phyloP scores from a whole-genome alignment of 2,888 invertebrate species.

The Keiferia lycopersicella region DNA sequence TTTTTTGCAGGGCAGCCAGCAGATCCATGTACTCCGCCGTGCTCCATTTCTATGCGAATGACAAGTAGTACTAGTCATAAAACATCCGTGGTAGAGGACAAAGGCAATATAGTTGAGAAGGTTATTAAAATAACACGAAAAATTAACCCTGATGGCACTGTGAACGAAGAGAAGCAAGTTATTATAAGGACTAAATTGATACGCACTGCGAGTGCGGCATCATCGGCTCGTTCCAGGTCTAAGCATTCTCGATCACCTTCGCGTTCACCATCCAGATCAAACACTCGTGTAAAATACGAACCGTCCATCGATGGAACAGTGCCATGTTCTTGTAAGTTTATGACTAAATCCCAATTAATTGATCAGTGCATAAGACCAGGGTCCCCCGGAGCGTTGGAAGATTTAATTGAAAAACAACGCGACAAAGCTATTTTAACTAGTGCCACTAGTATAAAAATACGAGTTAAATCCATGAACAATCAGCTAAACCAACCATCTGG shows the following conservation, averaged over 20 bases:
- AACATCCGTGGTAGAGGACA: neutral
- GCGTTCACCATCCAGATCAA: neutral
- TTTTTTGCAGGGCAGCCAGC: neutral
- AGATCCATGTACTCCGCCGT: neutral
- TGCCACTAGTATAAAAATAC: neutral
- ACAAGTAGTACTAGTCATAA: neutral
- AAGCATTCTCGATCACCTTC: neutral
- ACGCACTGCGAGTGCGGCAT: neutral
- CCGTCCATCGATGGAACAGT: neutral
- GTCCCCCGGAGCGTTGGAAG: too few species aligned
- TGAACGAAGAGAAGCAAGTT: slow-evolving; percentile 22
- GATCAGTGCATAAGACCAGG: neutral
- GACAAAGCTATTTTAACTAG: neutral
- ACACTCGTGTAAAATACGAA: neutral
- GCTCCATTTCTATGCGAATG: neutral
- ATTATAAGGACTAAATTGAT: slow-evolving; percentile 15
- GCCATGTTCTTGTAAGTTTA: neutral
- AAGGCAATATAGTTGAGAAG: neutral
- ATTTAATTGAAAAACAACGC: neutral
- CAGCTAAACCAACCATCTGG: neutral
- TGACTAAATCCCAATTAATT: neutral
- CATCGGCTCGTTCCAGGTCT: neutral
- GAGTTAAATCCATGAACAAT: neutral
- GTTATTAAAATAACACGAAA: neutral
- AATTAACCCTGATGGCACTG: slow-evolving; percentile 22